Evolutionary conservation across 2,888 invertebrate species (phyloP).

Genomic region (Sminthurides aquaticus): DNA sequence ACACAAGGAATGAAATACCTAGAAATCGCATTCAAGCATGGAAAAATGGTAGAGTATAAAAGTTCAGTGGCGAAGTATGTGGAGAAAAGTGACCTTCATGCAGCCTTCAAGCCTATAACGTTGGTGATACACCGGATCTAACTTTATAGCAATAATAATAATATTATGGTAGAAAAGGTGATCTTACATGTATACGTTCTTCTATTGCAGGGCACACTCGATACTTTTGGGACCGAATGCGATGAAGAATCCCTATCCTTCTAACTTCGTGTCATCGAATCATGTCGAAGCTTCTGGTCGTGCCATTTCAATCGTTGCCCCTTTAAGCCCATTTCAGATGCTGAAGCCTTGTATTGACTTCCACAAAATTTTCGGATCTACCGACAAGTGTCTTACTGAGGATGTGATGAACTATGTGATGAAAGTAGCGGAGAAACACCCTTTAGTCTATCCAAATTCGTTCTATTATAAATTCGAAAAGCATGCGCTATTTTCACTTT

Average conservation of each 20-base stretch:
- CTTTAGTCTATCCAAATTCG: slow-evolving; percentile 11
- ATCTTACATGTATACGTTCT: too few species aligned
- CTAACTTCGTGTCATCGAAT: slow-evolving; percentile 13
- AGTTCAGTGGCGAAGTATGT: too few species aligned
- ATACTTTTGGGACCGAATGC: slow-evolving; percentile 10
- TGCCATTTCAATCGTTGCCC: slow-evolving; percentile 6
- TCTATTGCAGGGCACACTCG: slow-evolving; percentile 18
- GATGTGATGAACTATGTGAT: slow-evolving; percentile 7
- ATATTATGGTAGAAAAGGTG: too few species aligned
- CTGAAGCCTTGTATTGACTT: slow-evolving; percentile 7
- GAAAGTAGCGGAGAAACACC: neutral
- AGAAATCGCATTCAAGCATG: slow-evolving; percentile 9
- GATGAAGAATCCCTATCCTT: slow-evolving; percentile 15
- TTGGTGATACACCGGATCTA: too few species aligned
- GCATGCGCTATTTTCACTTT: too few species aligned
- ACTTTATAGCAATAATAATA: too few species aligned
- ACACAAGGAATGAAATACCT: slow-evolving; percentile 13
- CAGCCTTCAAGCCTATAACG: too few species aligned
- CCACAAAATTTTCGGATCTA: slow-evolving; percentile 8
- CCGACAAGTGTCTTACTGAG: neutral
- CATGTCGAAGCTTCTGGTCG: slow-evolving; percentile 6
- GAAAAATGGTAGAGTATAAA: too few species aligned
- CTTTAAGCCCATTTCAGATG: slow-evolving; percentile 18
- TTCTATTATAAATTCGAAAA: slow-evolving; percentile 15
- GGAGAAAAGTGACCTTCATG: too few species aligned